phyloP scores from a whole-genome alignment of 2,113 vertebrate genomes.

The Megalops atlanticus region DNA sequence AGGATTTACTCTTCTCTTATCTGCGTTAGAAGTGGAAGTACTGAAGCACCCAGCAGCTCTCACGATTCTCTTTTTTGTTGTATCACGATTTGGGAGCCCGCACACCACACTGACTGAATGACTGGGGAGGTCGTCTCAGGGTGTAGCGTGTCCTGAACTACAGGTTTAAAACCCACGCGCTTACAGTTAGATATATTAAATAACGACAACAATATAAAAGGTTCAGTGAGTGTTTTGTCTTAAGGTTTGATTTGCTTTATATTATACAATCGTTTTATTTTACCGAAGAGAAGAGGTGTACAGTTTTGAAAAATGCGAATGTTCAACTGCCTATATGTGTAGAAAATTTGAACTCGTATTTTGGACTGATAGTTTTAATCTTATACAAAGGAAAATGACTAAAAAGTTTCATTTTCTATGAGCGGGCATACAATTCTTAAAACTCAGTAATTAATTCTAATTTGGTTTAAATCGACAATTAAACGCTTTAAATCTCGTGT shows the following conservation, averaged over 20 bases:
- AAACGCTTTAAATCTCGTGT: not conserved
- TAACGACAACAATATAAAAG: not conserved
- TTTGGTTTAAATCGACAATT: no score
- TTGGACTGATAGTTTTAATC: no score
- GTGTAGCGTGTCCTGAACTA: not conserved
- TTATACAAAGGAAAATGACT: no score
- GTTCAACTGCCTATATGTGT: no score
- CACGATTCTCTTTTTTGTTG: not conserved
- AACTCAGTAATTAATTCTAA: no score
- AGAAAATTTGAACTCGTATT: not conserved
- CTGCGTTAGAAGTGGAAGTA: no score
- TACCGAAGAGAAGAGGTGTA: not conserved
- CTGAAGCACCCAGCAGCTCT: not conserved
- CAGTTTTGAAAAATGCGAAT: not conserved
- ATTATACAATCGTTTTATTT: not conserved
- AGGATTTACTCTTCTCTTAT: no score
- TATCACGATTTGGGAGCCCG: conserved; percentile 15
- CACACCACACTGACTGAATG: not conserved
- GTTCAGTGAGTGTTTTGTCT: not conserved
- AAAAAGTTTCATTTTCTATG: no score
- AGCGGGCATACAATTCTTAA: no score
- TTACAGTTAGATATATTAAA: not conserved
- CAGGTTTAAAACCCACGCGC: not conserved
- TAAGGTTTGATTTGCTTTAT: not conserved
- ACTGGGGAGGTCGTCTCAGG: not conserved